Evolutionary conservation across 2,888 invertebrate genomes (phyloP).

Genomic region (Andrena flavipes): DNA sequence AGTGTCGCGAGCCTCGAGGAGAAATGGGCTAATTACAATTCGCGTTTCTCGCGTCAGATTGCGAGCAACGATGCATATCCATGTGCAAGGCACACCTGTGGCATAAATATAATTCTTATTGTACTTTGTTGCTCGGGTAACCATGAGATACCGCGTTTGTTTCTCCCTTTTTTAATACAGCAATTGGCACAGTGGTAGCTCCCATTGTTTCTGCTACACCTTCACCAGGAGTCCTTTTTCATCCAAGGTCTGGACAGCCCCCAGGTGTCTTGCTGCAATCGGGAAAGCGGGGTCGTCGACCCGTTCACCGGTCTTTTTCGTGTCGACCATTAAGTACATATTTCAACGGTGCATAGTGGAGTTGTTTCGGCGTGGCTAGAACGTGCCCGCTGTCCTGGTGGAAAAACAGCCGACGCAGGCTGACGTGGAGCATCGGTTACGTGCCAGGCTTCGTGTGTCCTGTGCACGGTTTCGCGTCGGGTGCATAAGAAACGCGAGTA

Average conservation of each 20-base stretch:
- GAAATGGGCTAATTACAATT: conserved; percentile 45
- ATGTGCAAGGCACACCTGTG: conserved; percentile 43
- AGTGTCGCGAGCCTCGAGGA: not conserved
- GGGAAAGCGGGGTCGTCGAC: conserved; percentile 22
- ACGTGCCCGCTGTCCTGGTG: conserved; percentile 1
- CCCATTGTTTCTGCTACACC: not conserved
- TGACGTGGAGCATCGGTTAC: conserved; percentile 26
- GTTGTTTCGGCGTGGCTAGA: conserved; percentile 11
- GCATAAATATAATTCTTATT: conserved; percentile 47
- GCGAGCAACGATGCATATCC: conserved; percentile 24
- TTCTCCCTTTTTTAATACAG: not conserved
- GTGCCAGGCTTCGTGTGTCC: conserved; percentile 33
- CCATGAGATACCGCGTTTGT: conserved; percentile 2
- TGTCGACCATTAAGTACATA: conserved; percentile 7
- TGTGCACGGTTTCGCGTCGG: conserved; percentile 61
- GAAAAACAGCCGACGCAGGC: conserved; percentile 35
- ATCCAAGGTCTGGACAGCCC: not conserved
- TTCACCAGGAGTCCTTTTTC: not conserved
- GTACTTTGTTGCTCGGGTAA: conserved; percentile 27
- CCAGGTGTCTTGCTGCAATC: conserved; percentile 5
- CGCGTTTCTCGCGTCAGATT: conserved; percentile 32
- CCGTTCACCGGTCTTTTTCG: conserved; percentile 7
- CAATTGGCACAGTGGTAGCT: not conserved
- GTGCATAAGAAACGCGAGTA: conserved; percentile 76
- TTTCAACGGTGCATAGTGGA: not conserved